phyloP scores from a whole-genome alignment of 2,888 invertebrate species.

The Zelleria hepariella region DNA sequence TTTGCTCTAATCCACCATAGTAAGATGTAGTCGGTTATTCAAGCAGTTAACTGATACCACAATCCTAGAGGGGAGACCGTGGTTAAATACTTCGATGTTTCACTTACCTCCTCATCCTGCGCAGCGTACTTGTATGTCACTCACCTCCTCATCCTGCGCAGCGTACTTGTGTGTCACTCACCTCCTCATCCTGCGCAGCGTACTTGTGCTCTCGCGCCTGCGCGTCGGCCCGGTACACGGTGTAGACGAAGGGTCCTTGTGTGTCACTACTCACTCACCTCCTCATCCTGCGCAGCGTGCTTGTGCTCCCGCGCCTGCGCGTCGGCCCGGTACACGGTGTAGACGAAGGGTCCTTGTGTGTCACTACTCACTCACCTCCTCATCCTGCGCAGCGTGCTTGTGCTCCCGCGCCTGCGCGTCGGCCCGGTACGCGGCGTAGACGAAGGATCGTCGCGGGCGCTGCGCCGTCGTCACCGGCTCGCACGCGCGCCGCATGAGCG shows the following conservation, averaged over 20 bases:
- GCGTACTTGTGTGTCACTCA: not conserved
- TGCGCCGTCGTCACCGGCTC: slow-evolving; percentile 39
- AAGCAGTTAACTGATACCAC: no score
- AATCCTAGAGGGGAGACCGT: no score
- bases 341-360: not conserved
- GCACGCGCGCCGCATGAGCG: slow-evolving; percentile 52
- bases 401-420: not conserved
- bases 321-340: not conserved
- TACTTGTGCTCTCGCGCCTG: not conserved
- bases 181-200: not conserved
- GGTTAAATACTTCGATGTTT: no score
- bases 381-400: not conserved
- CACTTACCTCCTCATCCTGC: no score
- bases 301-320: not conserved
- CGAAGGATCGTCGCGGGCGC: not conserved
- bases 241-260: not conserved
- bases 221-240: not conserved
- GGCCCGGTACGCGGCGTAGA: not conserved
- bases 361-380: not conserved
- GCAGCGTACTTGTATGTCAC: no score
- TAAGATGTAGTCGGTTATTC: no score
- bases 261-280: not conserved
- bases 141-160: no score
- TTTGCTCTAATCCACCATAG: no score
- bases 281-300: not conserved